Evolutionary conservation across 1,140 invertebrate genomes (phyloP), one percentile per base, ranked within the genome.

Genomic region (Rhizoglyphus robini): DNA sequence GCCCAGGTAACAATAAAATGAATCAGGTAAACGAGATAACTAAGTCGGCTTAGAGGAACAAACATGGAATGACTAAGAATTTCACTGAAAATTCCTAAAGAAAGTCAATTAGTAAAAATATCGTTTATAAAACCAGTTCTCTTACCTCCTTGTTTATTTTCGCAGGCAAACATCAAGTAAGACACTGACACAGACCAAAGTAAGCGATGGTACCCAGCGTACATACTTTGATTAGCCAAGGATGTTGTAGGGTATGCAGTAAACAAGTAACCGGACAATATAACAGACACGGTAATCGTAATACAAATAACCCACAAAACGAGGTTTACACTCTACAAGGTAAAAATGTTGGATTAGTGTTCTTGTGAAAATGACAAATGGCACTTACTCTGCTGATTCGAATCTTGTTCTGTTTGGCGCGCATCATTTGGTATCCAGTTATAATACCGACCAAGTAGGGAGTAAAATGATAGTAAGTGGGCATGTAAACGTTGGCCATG

Each of bases 1-100:
- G 18, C 87, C 74, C 2, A 86, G 83, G 67, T 88, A 41, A 83
- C 82, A 18, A 84, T 85, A 47, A 90, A 88, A 77, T 95, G 90
- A 15, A 94, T 82, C 29, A 95, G 80, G 75, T 94, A 96, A 8
- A 88, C 86, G 73, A 87, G 88, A 75, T 92, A 95, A 1, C 90
- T 91, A 36, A 95, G 81, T 59, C 90, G 80, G 68, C 87, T 88
- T n/a, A 94, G 77, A 0, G 90, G 90, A 69, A 90, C 81, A 46
- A 90, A 80, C 0, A 85, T 81, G 41, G 82, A 81, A 74, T 88
- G 88, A 0, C 88, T 90, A 23, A 95, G 78, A 25, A 90, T 75
- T 0, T 79, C 82, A 61, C 84, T 82, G 25, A 88, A 84, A 31
- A 51, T 20, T n/a, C n/a, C n/a, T n/a, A n/a, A n/a, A n/a, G n/a